These are phyloP conservation scores for Sebastes schlegelii DNA, from an alignment of 2,113 vertebrate genomes.

Conservation along the genomic window DNA sequence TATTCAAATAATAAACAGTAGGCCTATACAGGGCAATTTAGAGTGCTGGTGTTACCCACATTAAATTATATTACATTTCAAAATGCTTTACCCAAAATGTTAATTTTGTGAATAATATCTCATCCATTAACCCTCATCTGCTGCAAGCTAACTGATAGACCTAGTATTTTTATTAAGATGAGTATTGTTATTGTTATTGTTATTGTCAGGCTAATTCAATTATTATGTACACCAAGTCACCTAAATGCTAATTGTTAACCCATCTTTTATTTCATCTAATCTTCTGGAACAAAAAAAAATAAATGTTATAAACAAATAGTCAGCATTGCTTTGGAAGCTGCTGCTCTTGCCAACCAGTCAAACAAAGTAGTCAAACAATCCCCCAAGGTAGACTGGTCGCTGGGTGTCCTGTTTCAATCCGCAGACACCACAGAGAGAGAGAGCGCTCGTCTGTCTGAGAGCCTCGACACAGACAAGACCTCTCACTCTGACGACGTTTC, in stretches of 20 bases:
- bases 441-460: background rate
- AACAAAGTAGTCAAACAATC: constrained; percentile 39
- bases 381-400: background rate
- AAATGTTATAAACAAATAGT: background rate
- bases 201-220: background rate
- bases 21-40: background rate
- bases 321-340: background rate
- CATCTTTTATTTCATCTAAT: background rate
- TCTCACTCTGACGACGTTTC: constrained; percentile 40
- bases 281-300: background rate
- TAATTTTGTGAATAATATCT: background rate
- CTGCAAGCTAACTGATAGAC: background rate
- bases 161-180: background rate
- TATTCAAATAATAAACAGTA: background rate
- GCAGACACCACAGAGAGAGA: constrained; percentile 3
- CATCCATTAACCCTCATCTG: background rate
- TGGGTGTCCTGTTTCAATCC: constrained; percentile 55
- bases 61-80: background rate
- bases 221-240: background rate
- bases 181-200: background rate
- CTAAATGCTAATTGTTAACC: too few relatives aligned
- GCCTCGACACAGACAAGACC: constrained; percentile 14
- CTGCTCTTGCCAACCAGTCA: constrained; percentile 50
- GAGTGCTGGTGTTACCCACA: background rate
- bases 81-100: background rate